Base-by-base conservation (phyloP, 2,797 vertebrate species). In the Coendou prehensilis region DNA sequence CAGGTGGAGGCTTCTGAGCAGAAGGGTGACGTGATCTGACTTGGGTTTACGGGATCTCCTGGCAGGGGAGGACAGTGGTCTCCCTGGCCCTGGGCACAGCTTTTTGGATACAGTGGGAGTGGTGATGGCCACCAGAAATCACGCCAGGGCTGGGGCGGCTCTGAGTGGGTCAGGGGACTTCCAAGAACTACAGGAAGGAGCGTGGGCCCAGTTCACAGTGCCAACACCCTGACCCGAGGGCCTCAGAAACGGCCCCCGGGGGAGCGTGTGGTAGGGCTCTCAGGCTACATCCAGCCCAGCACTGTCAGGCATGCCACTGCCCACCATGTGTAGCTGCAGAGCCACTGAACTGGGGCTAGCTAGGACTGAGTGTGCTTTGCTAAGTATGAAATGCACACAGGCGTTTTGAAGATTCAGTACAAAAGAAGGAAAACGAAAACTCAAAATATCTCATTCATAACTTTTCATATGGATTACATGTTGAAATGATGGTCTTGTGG, bases 311-410 rank as follows among this genome's bases (percentile, higher is more conserved):
- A 75, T 0, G 9, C 52, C 0, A 45, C 80, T 56, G 3, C 28
- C 28, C 64, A 37, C 54, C 80, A 2, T 0, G 0, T 0, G 63
- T 23, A 20, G 41, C 67, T 37, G 15, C 1, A 2, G 8, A 59
- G 67, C 71, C 17, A 18, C 3, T 4, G 69, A 79, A 69, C 45
- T 0, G 17, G 26, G 54, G 26, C n/a, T 8, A 2, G 15, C 9
- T 37, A 26, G 37, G 9, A n/a, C 0, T 1, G 63, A 4, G 5
- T 8, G 69, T 26, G 50, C 63, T 37, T 33, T 30, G 2, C 9
- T 8, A 10, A 6, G 26, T 9, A 41, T n/a, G 52, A 57, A 41
- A 18, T 0, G 26, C 75, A 80, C 2, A 5, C 6, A 15, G 37
- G 67, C 30, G 4, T 54, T 50, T 26, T 0, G 9, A 87, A 86